Base-by-base conservation (phyloP, 1,140 invertebrate species). In the Achatina immaculata region DNA sequence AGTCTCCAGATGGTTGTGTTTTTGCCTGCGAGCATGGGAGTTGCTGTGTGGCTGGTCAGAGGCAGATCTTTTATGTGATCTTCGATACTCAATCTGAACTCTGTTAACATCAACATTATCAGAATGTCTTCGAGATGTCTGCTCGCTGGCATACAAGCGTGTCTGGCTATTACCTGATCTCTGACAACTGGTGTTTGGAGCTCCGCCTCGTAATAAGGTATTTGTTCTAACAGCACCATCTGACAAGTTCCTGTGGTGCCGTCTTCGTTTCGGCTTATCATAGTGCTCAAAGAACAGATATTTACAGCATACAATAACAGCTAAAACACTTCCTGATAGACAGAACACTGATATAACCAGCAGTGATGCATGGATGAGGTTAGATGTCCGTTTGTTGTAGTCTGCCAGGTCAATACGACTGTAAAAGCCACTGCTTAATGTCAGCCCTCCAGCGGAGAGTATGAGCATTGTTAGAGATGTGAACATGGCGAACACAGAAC, bases 261-360 rank as follows among this genome's bases (percentile, higher is more conserved):
- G 38, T 36, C 76, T 78, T 16, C 42, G 76, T 36, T 78, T 78
- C 31, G 76, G 65, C 38, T 78, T 78, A 34, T 78, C 43, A 78
- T 78, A 43, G 31, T 78, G 76, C 48, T 78, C 76, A 78, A 78
- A 78, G 43, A 78, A 78, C 6, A 78, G 31, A 68, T 78, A 78
- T 78, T 78, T 78, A 45, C 58, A 78, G 62, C 76, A 68, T 1
- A 78, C 76, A 34, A 78, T 78, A 4, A 78, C 38, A 16, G 76
- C 76, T 31, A 78, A 45, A 7, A 78, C 62, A 48, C 65, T 78
- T 1, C 76, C 76, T 3, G 76, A 78, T 14, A 78, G 65, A 68
- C 76, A 78, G 34, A 78, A 78, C 34, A 78, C 76, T 45, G 76
- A 78, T 9, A 78, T 78, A 24, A 78, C 76, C 4, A 78, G 51